These are phyloP conservation scores for Cottus gobio DNA, from an alignment of 2,113 vertebrate species.

Conservation along the genomic window DNA sequence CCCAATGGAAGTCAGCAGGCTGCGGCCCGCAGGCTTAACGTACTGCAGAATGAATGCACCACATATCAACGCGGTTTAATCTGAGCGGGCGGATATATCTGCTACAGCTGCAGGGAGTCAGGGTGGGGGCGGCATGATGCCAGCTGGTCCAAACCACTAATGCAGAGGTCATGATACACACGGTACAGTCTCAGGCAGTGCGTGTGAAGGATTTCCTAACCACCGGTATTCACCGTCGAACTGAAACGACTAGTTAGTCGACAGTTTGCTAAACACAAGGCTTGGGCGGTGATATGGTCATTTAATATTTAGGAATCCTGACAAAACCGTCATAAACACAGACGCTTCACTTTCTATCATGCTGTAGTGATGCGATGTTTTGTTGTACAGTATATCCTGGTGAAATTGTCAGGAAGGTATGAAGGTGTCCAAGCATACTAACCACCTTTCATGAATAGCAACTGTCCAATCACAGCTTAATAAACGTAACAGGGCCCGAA, in stretches of 20 bases:
- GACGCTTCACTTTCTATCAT: no score
- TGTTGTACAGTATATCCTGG: no score
- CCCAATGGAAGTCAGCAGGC: slow-evolving; percentile 55
- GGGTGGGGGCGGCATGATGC: slow-evolving; percentile 36
- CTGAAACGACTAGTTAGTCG: neutral
- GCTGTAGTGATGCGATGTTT: neutral
- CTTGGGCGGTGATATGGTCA: neutral
- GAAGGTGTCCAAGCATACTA: no score
- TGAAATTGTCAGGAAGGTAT: neutral
- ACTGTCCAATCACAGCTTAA: neutral
- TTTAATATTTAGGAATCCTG: neutral
- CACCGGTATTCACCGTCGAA: neutral
- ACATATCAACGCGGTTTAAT: slow-evolving; percentile 65
- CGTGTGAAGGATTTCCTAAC: neutral
- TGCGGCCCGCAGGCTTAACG: slow-evolving; percentile 45
- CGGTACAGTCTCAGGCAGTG: slow-evolving; percentile 14
- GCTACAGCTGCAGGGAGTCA: slow-evolving; percentile 36
- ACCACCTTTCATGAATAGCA: neutral
- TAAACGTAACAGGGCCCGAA: no score
- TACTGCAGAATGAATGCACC: slow-evolving; percentile 51
- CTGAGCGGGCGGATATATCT: slow-evolving; percentile 58
- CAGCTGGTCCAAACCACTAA: slow-evolving; percentile 53
- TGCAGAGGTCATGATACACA: slow-evolving; percentile 35
- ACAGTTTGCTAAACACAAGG: neutral
- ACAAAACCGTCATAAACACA: no score